phyloP scores from a whole-genome alignment of 2,797 vertebrate species.

The Oreochromis grahami region DNA sequence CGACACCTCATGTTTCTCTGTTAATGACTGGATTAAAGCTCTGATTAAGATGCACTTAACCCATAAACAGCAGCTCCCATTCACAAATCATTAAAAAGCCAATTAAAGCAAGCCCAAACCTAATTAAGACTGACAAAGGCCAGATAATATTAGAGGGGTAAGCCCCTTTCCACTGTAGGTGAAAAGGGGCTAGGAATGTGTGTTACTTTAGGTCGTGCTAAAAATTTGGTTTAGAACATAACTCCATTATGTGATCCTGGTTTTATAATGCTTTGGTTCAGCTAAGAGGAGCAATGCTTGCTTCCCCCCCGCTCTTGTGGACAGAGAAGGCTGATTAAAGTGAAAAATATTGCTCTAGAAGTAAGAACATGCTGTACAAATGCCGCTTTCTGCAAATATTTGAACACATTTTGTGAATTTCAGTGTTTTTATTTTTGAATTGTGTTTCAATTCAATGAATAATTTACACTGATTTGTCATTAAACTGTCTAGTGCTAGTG shows the following conservation, averaged over 20 bases:
- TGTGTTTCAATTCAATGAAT: neutral
- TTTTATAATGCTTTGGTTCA: neutral
- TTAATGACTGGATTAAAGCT: conserved; percentile 94
- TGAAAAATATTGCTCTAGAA: neutral
- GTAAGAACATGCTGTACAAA: neutral
- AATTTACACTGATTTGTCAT: neutral
- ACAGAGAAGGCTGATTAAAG: neutral
- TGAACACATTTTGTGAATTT: neutral
- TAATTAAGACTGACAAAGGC: conserved; percentile 87
- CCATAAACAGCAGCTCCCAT: conserved; percentile 87
- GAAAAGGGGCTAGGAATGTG: conserved; percentile 61
- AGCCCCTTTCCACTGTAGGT: neutral
- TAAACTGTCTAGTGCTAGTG: neutral
- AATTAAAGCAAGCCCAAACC: conserved; percentile 85
- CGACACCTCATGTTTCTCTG: conserved; percentile 88
- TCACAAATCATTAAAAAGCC: conserved; percentile 87
- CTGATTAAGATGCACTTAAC: conserved; percentile 95
- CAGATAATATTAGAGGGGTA: conserved; percentile 74
- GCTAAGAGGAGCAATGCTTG: neutral
- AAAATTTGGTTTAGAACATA: conserved; percentile 79
- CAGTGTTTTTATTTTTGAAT: neutral
- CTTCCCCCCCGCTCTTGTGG: neutral
- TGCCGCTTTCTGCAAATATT: neutral
- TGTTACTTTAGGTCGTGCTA: conserved; percentile 78
- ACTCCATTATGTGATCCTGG: conserved; percentile 46